Evolutionary conservation across 1,140 invertebrate genomes (phyloP), one percentile per base, ranked within the genome.

Genomic region (Zaprionus inermis): DNA sequence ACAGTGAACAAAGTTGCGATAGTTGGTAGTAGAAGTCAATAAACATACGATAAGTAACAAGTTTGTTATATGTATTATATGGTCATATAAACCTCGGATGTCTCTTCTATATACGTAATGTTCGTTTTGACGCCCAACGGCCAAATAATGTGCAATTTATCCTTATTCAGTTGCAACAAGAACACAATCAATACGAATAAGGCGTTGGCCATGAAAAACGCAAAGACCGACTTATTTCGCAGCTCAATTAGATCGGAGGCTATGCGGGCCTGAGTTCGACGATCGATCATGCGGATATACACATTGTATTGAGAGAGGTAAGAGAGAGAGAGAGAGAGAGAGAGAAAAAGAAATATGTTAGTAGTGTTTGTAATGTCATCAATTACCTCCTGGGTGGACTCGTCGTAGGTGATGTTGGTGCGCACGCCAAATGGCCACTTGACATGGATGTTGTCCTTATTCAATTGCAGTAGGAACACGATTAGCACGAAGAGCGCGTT

Each of bases 191-290:
- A 96, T 92, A 99, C 97, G 95, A 99, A 99, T 90, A 99, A 96
- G 93, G 98, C 97, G 95, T 99, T 99, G 94, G 99, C 96, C 97
- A 99, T 99, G 94, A 99, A 97, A 96, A 99, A 99, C 85, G 97
- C 97, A 93, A 99, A 99, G 70, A 98, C 97, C 81, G 97, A 97
- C 93, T 98, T 98, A 95, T 99, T 99, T 83, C 98, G 95, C 84
- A 99, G 95, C 90, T 98, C 97, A 92, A 96, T 96, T 92, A 99
- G 94, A 93, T 98, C 98, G 81, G 94, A 93, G 89, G 96, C 96
- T 82, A 98, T 96, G 88, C 97, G 95, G 92, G 95, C 96, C 96
- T 98, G 95, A 93, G 63, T 59, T 46, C 32, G 59, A 55, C 68
- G 58, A 81, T 68, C 65, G 57, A 68, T 65, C 55, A 38, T 28